A percentile compares a stretch with the other conserved stretches of the same genome.
phyloP scores from a whole-genome alignment of 2,888 invertebrate genomes.

The Limenitis arthemis region DNA sequence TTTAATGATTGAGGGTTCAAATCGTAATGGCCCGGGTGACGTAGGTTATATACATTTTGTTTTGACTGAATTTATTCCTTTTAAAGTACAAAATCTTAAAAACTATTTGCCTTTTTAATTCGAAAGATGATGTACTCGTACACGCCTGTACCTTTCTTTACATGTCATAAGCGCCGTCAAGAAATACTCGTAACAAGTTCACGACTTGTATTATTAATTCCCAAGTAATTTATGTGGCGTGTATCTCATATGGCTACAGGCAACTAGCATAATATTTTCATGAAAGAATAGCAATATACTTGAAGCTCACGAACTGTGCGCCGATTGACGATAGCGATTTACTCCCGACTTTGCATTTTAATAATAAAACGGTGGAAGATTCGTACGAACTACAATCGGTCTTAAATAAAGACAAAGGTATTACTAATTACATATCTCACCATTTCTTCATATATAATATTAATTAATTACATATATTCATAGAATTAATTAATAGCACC shows the following conservation, averaged over 20 bases:
- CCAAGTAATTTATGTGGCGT: slow-evolving; percentile 19
- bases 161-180: slow-evolving; percentile 14
- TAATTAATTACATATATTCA: no score
- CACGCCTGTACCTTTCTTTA: slow-evolving; percentile 1
- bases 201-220: slow-evolving; percentile 19
- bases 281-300: not conserved
- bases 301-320: not conserved
- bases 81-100: not conserved
- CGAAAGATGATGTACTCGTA: not conserved
- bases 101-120: not conserved
- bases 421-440: no score
- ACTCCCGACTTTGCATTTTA: no score
- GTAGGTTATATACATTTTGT: no score
- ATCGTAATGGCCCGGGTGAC: no score
- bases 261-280: slow-evolving; percentile 3
- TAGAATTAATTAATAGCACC: not conserved
- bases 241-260: slow-evolving; percentile 13
- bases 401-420: no score
- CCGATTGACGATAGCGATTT: no score
- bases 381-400: no score
- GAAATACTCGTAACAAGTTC: slow-evolving; percentile 17
- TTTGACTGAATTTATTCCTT: no score
- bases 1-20: no score
- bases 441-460: no score
- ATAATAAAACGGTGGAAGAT: no score